Base-by-base conservation (phyloP, 2,113 vertebrate species). In the Neomonachus schauinslandi region DNA sequence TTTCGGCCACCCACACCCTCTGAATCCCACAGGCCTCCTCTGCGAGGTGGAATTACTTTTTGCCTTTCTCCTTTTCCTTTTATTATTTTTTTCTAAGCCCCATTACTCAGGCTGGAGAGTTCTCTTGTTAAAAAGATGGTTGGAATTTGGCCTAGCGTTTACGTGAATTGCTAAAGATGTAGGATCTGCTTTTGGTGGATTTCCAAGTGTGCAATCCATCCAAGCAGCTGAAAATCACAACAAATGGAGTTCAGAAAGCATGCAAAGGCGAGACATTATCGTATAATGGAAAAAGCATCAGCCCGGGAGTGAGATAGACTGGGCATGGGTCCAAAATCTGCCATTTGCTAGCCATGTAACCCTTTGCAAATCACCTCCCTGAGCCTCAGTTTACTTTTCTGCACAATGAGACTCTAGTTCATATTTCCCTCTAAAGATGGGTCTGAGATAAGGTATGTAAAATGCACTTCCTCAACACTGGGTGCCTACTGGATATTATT, bases 171-270 rank as follows among this genome's bases (percentile, higher is more conserved):
- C 97, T 97, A 94, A 96, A 97, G 92, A 98, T 86, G 94, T 91
- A 92, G 84, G 88, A 95, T 93, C 93, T 94, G 80, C 93, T 97
- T 88, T 89, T 94, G 98, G 94, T 96, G 94, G 76, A 46, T 93
- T 97, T 98, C 84, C 96, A 98, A 97, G 91, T 94, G 90, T 96
- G 76, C 84, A 85, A 85, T 96, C 95, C 84, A 94, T 91, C 95
- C 85, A 87, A 90, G 65, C 94, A 81, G 91, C 93, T 96, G 96
- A 97, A 97, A 97, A 97, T 97, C 95, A 97, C 95, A 97, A 97
- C 97, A 92, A 94, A 94, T 90, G 90, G 95, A 97, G 97, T 96
- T 97, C 95, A 96, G 94, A 94, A 96, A 97, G 95, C 97, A 94
- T 82, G 91, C 93, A 69, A 91, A 98, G 71, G 91, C 3, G 0